Evolutionary conservation across 2,888 invertebrate species (phyloP).

Genomic region (Drosophila koepferae): DNA sequence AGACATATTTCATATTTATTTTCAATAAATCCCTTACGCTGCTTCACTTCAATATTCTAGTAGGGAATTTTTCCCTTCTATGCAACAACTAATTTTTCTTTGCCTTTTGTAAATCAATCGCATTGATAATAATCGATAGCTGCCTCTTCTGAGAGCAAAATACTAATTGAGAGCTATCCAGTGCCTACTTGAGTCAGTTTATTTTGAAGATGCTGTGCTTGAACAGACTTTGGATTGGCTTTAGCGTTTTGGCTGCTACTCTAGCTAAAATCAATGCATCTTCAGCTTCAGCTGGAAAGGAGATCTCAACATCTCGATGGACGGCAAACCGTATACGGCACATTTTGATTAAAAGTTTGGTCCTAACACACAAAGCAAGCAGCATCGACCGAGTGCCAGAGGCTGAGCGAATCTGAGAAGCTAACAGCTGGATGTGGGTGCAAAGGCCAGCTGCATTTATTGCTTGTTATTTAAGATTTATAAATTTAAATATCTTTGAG

Average conservation of each 20-base stretch:
- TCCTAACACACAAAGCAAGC: conserved; percentile 6
- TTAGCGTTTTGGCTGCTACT: conserved; percentile 2
- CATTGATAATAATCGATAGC: neutral
- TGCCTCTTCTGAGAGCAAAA: neutral
- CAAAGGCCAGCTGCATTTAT: conserved; percentile 63
- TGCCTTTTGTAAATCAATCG: neutral
- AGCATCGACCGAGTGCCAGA: neutral
- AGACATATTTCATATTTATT: too few species aligned
- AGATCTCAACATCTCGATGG: conserved; percentile 55
- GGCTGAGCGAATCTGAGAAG: neutral
- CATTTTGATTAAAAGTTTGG: conserved; percentile 74
- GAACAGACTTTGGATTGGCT: conserved; percentile 38
- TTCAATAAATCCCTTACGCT: too few species aligned
- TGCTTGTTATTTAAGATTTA: conserved; percentile 79
- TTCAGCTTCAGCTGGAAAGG: conserved; percentile 11
- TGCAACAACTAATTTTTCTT: neutral
- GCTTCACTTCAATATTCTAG: neutral
- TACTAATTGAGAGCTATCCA: conserved; percentile 5
- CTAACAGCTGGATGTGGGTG: conserved; percentile 5
- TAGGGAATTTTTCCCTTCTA: neutral
- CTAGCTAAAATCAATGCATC: neutral
- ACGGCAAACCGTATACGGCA: conserved; percentile 51
- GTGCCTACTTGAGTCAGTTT: conserved; percentile 34
- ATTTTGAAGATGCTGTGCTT: conserved; percentile 45
- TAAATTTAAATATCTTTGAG: conserved; percentile 76